A percentile compares a stretch with the other conserved stretches of the same genome.
phyloP scores from a whole-genome alignment of 2,113 vertebrate genomes.

The Leptocoma aspasia region DNA sequence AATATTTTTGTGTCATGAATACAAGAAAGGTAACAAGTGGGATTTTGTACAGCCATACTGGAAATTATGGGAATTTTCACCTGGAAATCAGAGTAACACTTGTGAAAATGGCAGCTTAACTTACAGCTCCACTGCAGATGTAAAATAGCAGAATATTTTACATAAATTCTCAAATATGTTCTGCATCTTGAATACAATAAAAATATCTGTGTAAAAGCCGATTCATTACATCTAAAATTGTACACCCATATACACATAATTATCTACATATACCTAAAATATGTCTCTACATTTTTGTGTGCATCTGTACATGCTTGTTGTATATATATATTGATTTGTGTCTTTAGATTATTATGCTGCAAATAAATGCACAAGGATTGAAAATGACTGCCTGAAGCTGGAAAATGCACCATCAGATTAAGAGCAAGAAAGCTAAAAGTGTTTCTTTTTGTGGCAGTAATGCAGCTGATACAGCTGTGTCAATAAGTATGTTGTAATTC shows the following conservation, averaged over 20 bases:
- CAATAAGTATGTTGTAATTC: neutral
- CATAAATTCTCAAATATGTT: neutral
- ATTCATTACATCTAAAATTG: neutral
- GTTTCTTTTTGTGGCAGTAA: neutral
- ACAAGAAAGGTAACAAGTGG: neutral
- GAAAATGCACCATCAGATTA: neutral
- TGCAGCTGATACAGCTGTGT: neutral
- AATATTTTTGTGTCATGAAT: neutral
- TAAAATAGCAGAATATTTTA: neutral
- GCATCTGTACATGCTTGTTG: neutral
- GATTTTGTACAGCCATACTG: neutral
- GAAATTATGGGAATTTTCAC: neutral
- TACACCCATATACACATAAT: too few relatives aligned
- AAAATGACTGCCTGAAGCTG: neutral
- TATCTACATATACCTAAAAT: neutral
- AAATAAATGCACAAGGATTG: neutral
- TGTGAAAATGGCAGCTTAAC: neutral
- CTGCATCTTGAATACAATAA: neutral
- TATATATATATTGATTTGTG: neutral
- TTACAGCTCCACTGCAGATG: neutral
- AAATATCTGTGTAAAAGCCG: neutral
- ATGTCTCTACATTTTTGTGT: neutral
- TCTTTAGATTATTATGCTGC: neutral
- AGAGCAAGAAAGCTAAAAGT: neutral
- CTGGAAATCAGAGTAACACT: neutral